These are phyloP conservation scores for Mimas tiliae DNA, from an alignment of 2,888 invertebrate genomes.

Conservation along the genomic window DNA sequence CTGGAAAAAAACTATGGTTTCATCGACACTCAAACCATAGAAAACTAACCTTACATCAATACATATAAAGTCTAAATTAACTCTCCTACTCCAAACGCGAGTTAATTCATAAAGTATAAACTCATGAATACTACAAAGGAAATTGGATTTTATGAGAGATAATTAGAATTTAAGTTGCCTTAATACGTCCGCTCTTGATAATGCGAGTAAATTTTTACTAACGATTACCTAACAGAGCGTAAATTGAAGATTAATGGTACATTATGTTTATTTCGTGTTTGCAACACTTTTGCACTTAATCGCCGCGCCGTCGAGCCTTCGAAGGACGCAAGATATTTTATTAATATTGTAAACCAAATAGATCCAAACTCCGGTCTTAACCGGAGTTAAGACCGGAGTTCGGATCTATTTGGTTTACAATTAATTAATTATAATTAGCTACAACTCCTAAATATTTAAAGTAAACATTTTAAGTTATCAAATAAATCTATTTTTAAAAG, in stretches of 20 bases:
- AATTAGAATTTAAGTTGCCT: neutral
- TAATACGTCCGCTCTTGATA: neutral
- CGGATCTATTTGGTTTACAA: no score
- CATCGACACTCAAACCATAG: neutral
- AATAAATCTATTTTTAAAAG: no score
- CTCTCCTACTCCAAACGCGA: neutral
- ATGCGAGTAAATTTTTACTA: conserved; percentile 3
- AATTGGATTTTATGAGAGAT: neutral
- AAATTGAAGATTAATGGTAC: conserved; percentile 28
- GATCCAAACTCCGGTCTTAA: no score
- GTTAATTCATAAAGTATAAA: conserved; percentile 4
- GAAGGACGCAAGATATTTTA: neutral
- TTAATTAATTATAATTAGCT: no score
- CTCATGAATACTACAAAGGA: neutral
- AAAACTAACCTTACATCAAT: neutral
- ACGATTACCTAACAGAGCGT: conserved; percentile 37
- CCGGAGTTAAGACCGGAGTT: no score
- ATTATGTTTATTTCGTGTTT: conserved; percentile 15
- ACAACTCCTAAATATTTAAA: no score
- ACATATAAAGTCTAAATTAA: neutral
- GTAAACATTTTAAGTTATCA: no score
- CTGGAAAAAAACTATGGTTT: conserved; percentile 26
- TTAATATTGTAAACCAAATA: neutral
- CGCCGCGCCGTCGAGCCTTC: neutral
- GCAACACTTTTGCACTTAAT: conserved; percentile 5